phyloP scores from a whole-genome alignment of 1,140 invertebrate species.

The Nebria ingens region DNA sequence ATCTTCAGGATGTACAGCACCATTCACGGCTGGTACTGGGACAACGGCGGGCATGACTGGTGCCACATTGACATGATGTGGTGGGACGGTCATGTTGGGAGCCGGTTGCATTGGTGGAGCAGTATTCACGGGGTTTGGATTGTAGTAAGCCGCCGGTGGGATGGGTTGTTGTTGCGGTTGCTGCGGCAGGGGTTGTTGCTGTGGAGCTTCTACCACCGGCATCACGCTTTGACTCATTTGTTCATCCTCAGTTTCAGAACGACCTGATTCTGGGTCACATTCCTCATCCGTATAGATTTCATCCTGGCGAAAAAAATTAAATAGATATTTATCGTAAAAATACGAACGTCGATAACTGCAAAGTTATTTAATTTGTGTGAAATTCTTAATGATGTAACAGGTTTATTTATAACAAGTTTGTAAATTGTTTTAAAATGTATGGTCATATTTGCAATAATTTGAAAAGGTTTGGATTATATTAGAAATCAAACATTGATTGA shows the following conservation, averaged over 20 bases:
- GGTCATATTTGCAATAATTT: too few relatives aligned
- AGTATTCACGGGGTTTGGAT: slow-evolving; percentile 19
- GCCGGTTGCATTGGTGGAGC: slow-evolving; percentile 27
- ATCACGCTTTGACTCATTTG: slow-evolving; percentile 18
- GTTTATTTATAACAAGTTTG: too few relatives aligned
- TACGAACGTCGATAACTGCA: too few relatives aligned
- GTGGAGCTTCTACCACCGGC: background rate
- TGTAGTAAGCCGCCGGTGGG: slow-evolving; percentile 17
- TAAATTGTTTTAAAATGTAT: too few relatives aligned
- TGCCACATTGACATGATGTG: slow-evolving; percentile 26
- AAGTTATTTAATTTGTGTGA: too few relatives aligned
- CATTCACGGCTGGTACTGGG: slow-evolving; percentile 37
- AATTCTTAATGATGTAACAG: too few relatives aligned
- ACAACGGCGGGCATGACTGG: slow-evolving; percentile 30
- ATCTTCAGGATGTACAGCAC: slow-evolving; percentile 31
- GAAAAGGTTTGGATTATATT: too few relatives aligned
- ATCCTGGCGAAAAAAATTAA: too few relatives aligned
- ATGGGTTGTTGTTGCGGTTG: slow-evolving; percentile 18
- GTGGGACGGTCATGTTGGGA: slow-evolving; percentile 18
- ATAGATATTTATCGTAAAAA: too few relatives aligned
- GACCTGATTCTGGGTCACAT: slow-evolving; percentile 38
- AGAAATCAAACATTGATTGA: too few relatives aligned
- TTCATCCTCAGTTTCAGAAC: slow-evolving; percentile 59
- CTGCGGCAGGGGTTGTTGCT: background rate
- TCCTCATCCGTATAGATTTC: slow-evolving; percentile 73